These are phyloP conservation scores for Marmota monax DNA, from an alignment of 2,113 vertebrate species.

Conservation along the genomic window DNA sequence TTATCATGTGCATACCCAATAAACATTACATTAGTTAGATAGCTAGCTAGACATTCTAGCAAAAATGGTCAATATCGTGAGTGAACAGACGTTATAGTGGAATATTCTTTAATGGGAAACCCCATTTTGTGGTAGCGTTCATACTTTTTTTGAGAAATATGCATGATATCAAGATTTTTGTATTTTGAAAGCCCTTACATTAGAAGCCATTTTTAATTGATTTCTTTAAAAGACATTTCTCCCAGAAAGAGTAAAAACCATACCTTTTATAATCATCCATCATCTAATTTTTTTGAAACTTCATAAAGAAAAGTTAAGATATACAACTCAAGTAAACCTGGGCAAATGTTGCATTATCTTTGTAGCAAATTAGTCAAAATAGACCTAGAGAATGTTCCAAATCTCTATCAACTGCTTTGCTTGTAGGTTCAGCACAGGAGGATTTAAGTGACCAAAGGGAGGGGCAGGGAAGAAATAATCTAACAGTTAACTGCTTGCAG, in stretches of 20 bases:
- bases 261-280: conserved; percentile 15
- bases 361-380: conserved; percentile 53
- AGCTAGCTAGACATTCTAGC: conserved; percentile 11
- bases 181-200: conserved; percentile 21
- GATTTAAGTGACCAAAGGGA: conserved; percentile 42
- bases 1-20: neutral
- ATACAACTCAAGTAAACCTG: conserved; percentile 16
- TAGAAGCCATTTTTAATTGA: neutral
- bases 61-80: conserved; percentile 29
- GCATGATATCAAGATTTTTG: neutral
- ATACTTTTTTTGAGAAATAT: neutral
- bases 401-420: neutral
- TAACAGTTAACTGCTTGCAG: conserved; percentile 81
- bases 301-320: conserved; percentile 59
- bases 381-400: neutral
- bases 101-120: conserved; percentile 24
- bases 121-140: neutral
- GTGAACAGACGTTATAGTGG: neutral
- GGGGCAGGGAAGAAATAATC: conserved; percentile 61
- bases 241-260: conserved; percentile 5
- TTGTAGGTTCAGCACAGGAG: conserved; percentile 42
- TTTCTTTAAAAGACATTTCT: conserved; percentile 1
- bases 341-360: neutral
- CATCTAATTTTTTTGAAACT: neutral
- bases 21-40: conserved; percentile 44